Conservation (phyloP, 2,113 vertebrate genomes). For the Cisticola juncidis region DNA sequence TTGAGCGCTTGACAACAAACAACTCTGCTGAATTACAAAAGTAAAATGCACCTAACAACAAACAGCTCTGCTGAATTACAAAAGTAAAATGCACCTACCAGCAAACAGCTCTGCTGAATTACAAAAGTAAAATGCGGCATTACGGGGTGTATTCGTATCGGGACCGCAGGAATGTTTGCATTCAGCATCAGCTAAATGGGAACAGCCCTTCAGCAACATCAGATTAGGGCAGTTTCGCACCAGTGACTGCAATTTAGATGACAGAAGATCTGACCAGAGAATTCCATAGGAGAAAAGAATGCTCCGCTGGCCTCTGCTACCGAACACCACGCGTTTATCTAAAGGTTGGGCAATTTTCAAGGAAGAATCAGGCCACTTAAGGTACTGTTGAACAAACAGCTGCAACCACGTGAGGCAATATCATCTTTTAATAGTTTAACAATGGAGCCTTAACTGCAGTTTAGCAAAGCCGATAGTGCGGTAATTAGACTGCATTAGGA, state of each 20-base stretch:
- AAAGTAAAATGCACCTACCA: constrained; percentile 12
- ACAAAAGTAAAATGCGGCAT: background rate
- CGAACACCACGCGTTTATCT: background rate
- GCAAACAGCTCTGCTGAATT: background rate
- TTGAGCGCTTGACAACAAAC: background rate
- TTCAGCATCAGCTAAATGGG: constrained; percentile 41
- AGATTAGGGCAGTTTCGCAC: background rate
- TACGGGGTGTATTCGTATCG: background rate
- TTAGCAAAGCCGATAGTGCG: background rate
- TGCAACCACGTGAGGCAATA: background rate
- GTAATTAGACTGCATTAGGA: background rate
- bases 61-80: background rate
- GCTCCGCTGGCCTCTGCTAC: background rate
- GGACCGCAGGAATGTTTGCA: constrained; percentile 35
- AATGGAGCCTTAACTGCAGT: background rate
- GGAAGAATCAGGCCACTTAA: background rate
- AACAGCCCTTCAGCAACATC: constrained; percentile 23
- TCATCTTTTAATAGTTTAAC: background rate
- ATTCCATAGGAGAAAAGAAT: background rate
- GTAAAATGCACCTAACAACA: constrained; percentile 3
- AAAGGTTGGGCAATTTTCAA: background rate
- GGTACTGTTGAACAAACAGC: background rate
- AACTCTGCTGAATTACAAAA: background rate
- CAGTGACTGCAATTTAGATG: background rate
- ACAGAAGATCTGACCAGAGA: constrained; percentile 19